Evolutionary conservation across 2,888 invertebrate species (phyloP).

Genomic region (Athalia circularis): DNA sequence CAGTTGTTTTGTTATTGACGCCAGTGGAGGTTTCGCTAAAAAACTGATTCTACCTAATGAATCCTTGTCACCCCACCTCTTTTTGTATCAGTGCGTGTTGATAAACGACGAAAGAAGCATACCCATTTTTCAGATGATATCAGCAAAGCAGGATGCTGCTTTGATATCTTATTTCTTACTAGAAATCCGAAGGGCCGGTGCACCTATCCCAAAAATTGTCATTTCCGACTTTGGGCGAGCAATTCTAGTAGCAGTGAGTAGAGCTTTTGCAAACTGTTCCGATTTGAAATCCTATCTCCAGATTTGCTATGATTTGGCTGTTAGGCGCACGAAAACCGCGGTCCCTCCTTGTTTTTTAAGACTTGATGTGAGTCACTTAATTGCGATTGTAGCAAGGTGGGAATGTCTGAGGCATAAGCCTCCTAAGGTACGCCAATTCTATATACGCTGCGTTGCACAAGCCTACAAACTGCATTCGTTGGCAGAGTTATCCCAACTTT

Average conservation of each 20-base stretch:
- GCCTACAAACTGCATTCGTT: not conserved
- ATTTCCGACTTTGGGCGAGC: slow-evolving; percentile 5
- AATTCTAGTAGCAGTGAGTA: not conserved
- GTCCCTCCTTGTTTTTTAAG: not conserved
- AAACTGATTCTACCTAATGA: slow-evolving; percentile 7
- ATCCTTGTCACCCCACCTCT: slow-evolving; percentile 9
- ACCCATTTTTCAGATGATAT: slow-evolving; percentile 5
- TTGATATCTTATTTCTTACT: slow-evolving; percentile 9
- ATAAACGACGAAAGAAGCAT: not conserved
- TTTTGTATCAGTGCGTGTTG: not conserved
- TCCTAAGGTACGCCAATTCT: slow-evolving; percentile 17
- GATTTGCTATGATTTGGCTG: not conserved
- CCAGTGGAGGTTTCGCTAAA: slow-evolving; percentile 2
- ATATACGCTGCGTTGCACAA: not conserved
- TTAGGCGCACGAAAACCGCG: not conserved
- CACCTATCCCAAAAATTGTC: not conserved
- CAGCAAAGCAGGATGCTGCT: slow-evolving; percentile 12
- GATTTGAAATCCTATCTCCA: not conserved
- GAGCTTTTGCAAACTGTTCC: not conserved
- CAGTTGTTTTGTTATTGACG: slow-evolving; percentile 29
- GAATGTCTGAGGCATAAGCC: not conserved
- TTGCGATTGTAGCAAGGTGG: slow-evolving; percentile 19
- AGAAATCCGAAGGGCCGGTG: slow-evolving; percentile 1
- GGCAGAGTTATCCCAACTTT: not conserved
- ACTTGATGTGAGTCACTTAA: slow-evolving; percentile 20